A percentile compares a stretch with the other conserved stretches of the same genome.
phyloP scores from a whole-genome alignment of 1,140 invertebrate genomes.

The Eueides isabella region DNA sequence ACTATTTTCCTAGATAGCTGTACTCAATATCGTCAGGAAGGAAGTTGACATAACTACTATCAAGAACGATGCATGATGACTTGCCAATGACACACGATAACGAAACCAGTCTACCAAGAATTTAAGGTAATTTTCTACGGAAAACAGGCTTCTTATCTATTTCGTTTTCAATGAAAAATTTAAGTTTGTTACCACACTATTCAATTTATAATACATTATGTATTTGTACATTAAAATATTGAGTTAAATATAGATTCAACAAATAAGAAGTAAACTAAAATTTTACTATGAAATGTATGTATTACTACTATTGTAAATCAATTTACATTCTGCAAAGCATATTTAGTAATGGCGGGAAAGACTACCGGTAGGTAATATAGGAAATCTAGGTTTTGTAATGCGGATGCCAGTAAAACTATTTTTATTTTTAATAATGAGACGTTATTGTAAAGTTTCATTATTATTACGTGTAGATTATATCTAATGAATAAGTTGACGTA shows the following conservation, averaged over 20 bases:
- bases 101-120: conserved; percentile 34
- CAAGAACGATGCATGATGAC: conserved; percentile 33
- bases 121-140: conserved; percentile 42
- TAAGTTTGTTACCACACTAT: not conserved
- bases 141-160: conserved; percentile 42
- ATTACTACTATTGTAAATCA: not conserved
- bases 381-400: conserved; percentile 7
- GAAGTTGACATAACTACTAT: conserved; percentile 51
- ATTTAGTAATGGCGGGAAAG: conserved; percentile 10
- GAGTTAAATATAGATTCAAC: not conserved
- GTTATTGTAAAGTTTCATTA: conserved; percentile 6
- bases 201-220: too few species aligned
- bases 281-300: not conserved
- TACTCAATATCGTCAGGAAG: conserved; percentile 35
- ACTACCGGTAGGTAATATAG: conserved; percentile 13
- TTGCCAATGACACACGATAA: conserved; percentile 40
- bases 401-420: conserved; percentile 2
- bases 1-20: not conserved
- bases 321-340: not conserved
- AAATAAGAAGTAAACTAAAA: not conserved
- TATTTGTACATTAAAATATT: too few species aligned
- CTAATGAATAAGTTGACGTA: not conserved
- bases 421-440: conserved; percentile 9
- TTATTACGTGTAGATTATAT: not conserved
- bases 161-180: not conserved